These are phyloP conservation scores for Cyprinodon brontotheroides DNA, from an alignment of 2,113 vertebrate species.

Conservation along the genomic window DNA sequence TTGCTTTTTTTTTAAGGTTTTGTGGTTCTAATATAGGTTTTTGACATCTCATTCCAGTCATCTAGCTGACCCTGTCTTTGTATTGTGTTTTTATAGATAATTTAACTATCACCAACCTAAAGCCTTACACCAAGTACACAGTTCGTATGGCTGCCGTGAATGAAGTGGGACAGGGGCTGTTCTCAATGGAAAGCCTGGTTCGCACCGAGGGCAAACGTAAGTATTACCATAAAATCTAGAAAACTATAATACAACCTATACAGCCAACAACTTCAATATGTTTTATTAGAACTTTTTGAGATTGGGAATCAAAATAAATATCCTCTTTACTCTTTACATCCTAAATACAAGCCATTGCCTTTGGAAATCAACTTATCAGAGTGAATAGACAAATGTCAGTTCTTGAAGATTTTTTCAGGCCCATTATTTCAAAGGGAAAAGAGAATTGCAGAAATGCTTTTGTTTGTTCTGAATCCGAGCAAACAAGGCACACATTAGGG, in stretches of 20 bases:
- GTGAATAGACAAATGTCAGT: neutral
- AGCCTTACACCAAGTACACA: conserved; percentile 69
- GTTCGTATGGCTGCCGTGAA: conserved; percentile 75
- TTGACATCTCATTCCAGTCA: neutral
- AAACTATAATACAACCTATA: neutral
- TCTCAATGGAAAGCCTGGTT: conserved; percentile 53
- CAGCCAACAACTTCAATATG: neutral
- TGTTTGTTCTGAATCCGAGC: too few species aligned
- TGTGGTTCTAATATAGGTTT: neutral
- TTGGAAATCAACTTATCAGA: neutral
- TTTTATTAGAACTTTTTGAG: neutral
- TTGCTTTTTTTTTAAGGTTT: neutral
- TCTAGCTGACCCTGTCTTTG: neutral
- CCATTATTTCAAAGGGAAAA: too few species aligned
- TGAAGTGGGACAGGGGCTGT: conserved; percentile 64
- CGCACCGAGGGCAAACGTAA: conserved; percentile 71
- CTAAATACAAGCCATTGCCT: neutral
- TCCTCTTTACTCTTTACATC: neutral
- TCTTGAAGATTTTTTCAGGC: too few species aligned
- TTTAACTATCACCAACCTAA: conserved; percentile 53
- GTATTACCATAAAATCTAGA: conserved; percentile 30
- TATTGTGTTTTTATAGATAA: conserved; percentile 45
- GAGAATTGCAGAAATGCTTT: too few species aligned
- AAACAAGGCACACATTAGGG: too few species aligned
- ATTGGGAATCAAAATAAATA: neutral